A percentile compares a stretch with the other conserved stretches of the same genome.
Conservation (phyloP, 2,797 vertebrate species). For the Mus caroli region DNA sequence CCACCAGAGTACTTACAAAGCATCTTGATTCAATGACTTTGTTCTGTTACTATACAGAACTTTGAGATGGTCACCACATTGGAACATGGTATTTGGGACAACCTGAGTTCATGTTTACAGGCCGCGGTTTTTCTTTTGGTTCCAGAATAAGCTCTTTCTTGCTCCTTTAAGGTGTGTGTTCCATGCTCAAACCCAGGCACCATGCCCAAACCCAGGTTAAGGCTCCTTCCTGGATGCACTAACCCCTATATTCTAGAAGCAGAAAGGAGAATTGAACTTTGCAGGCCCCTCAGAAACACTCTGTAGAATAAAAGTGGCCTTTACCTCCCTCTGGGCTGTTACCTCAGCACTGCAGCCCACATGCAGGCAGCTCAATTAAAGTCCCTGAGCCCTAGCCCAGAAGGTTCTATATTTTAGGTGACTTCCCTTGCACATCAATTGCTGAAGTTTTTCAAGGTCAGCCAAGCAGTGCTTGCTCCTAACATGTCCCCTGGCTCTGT, state of each 20-base stretch:
- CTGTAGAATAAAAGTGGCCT: background rate
- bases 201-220: background rate
- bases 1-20: background rate
- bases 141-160: background rate
- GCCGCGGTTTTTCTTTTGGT: background rate
- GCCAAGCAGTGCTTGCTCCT: background rate
- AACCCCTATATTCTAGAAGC: background rate
- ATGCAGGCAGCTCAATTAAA: slow-evolving; percentile 65
- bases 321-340: background rate
- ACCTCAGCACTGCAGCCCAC: accelerated
- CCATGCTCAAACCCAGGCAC: no score
- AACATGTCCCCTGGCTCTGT: background rate
- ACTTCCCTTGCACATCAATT: background rate
- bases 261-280: slow-evolving; percentile 9
- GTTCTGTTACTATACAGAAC: background rate
- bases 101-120: background rate
- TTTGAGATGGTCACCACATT: background rate
- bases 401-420: background rate
- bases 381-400: background rate
- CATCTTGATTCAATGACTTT: background rate
- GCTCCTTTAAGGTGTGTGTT: background rate
- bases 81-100: background rate
- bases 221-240: background rate
- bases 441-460: background rate
- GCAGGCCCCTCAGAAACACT: background rate